Evolutionary conservation across 2,113 vertebrate genomes (phyloP).

Genomic region (Syngnathus typhle): DNA sequence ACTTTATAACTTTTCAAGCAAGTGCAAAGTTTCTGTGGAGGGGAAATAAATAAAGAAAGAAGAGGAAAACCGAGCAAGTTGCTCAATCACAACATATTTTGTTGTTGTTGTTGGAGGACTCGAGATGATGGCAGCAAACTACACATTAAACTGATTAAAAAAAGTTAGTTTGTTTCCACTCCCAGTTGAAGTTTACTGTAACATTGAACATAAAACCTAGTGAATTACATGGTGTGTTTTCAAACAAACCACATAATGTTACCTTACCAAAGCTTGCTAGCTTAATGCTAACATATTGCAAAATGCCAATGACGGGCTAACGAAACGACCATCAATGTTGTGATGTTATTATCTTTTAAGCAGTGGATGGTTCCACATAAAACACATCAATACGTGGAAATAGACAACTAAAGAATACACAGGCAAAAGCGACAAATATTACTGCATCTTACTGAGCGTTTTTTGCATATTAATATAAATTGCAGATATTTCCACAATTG

Average conservation of each 20-base stretch:
- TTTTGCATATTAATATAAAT: neutral
- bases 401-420: neutral
- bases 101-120: no score
- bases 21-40: neutral
- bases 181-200: neutral
- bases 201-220: neutral
- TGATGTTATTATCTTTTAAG: neutral
- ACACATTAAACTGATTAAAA: neutral
- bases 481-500: neutral
- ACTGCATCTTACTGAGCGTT: neutral
- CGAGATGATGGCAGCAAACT: neutral
- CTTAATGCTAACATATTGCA: neutral
- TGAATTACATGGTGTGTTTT: neutral
- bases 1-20: neutral
- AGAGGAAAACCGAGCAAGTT: neutral
- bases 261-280: neutral
- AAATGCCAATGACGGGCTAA: neutral
- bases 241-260: neutral
- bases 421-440: neutral
- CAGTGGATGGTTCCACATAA: neutral
- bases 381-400: neutral
- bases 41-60: no score
- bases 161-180: neutral
- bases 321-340: neutral
- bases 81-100: no score